These are phyloP conservation scores for Sinopyrophorus schimmeli DNA, from an alignment of 2,888 invertebrate species.

Conservation along the genomic window DNA sequence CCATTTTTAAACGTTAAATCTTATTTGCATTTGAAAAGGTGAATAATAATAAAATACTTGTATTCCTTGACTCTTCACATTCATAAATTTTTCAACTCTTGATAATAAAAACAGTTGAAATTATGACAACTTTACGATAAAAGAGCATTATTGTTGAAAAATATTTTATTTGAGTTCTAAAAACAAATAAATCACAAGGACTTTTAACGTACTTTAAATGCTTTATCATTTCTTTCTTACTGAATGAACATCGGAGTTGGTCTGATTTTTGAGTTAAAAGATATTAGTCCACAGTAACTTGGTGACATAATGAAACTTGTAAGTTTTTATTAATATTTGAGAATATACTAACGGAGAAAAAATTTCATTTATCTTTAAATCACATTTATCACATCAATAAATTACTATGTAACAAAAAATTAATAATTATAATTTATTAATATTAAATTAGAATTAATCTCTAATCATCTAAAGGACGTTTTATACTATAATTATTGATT, in stretches of 20 bases:
- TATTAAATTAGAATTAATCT: too few relatives aligned
- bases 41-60: constrained; percentile 24
- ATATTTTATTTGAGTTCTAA: constrained; percentile 27
- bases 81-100: constrained; percentile 27
- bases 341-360: too few relatives aligned
- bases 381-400: too few relatives aligned
- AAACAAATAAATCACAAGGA: constrained; percentile 26
- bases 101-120: constrained; percentile 29
- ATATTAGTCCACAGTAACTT: too few relatives aligned
- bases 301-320: too few relatives aligned
- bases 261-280: too few relatives aligned
- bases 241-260: constrained; percentile 16
- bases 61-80: constrained; percentile 22
- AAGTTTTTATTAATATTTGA: too few relatives aligned
- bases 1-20: constrained; percentile 22
- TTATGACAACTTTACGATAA: constrained; percentile 32
- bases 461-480: too few relatives aligned
- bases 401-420: too few relatives aligned
- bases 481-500: too few relatives aligned
- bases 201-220: constrained; percentile 25
- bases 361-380: too few relatives aligned
- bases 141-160: constrained; percentile 27
- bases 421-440: too few relatives aligned
- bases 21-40: constrained; percentile 28
- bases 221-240: constrained; percentile 22